Evolutionary conservation across 2,113 vertebrate species (phyloP).

Genomic region (Percopsis transmontana): DNA sequence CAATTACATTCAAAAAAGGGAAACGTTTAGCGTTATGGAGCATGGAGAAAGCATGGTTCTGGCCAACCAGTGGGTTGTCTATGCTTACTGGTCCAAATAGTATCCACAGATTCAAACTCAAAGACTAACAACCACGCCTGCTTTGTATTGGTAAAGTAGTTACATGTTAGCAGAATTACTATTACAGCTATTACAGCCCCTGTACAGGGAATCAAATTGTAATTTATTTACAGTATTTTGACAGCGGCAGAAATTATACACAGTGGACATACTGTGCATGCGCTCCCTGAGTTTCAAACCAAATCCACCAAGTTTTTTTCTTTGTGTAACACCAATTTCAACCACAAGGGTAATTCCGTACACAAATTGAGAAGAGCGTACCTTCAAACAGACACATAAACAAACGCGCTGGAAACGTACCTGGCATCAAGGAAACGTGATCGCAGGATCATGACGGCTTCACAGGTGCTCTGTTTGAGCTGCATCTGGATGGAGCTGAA

Average conservation of each 20-base stretch:
- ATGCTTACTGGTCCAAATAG: slow-evolving; percentile 48
- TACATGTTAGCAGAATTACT: no score
- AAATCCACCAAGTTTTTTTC: no score
- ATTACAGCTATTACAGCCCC: no score
- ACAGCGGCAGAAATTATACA: no score
- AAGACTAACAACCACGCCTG: no score
- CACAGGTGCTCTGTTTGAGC: slow-evolving; percentile 97
- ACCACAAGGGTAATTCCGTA: no score
- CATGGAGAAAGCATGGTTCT: slow-evolving; percentile 39
- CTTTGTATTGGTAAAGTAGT: no score
- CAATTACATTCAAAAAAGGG: slow-evolving; percentile 72
- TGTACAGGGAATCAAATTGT: no score
- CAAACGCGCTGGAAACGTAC: slow-evolving; percentile 69
- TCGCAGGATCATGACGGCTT: slow-evolving; percentile 98
- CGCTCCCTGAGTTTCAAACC: no score
- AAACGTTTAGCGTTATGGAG: slow-evolving; percentile 55
- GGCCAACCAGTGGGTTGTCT: slow-evolving; percentile 27
- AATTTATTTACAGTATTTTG: no score
- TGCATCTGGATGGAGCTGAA: slow-evolving; percentile 99
- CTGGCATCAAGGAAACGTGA: slow-evolving; percentile 96
- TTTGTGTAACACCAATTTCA: no score
- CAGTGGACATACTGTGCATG: no score
- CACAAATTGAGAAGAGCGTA: background rate
- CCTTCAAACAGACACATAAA: background rate
- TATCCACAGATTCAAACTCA: slow-evolving; percentile 34